These are phyloP conservation scores for Catharus bicknelli DNA, from an alignment of 2,113 vertebrate genomes.

Conservation along the genomic window DNA sequence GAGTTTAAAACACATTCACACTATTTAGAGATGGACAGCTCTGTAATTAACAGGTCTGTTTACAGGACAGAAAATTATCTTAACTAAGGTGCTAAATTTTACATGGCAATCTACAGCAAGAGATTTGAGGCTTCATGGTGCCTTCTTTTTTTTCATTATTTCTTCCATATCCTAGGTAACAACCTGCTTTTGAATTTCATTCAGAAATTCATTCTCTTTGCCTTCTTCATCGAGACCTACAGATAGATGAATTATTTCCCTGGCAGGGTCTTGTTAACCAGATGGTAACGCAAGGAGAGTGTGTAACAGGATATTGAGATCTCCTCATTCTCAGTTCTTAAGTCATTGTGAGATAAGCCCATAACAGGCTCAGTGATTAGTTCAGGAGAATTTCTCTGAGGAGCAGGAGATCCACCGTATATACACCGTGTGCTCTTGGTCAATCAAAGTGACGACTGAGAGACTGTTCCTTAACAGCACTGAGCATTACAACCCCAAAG, in stretches of 20 bases:
- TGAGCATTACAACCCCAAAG: neutral
- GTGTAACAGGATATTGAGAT: conserved; percentile 3
- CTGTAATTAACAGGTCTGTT: neutral
- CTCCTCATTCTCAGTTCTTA: neutral
- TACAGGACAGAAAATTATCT: neutral
- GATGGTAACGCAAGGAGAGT: neutral
- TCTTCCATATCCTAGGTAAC: neutral
- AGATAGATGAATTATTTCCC: neutral
- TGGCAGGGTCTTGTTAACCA: neutral
- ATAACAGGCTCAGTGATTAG: conserved; percentile 12
- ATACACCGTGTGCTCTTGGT: neutral
- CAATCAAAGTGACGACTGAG: neutral
- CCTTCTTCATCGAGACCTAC: neutral
- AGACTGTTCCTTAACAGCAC: neutral
- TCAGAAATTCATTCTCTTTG: neutral
- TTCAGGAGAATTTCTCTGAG: conserved; percentile 24
- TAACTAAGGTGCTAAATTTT: neutral
- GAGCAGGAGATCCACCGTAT: neutral
- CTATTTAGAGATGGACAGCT: neutral
- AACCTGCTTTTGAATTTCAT: neutral
- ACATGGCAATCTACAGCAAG: neutral
- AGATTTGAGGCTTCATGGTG: neutral
- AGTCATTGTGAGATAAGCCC: conserved; percentile 12
- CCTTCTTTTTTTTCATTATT: neutral
- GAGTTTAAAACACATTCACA: neutral